Percentiles rank a stretch among this genome's conserved stretches.
Evolutionary conservation across 2,888 invertebrate species (phyloP).

Genomic region (Apoda limacodes): DNA sequence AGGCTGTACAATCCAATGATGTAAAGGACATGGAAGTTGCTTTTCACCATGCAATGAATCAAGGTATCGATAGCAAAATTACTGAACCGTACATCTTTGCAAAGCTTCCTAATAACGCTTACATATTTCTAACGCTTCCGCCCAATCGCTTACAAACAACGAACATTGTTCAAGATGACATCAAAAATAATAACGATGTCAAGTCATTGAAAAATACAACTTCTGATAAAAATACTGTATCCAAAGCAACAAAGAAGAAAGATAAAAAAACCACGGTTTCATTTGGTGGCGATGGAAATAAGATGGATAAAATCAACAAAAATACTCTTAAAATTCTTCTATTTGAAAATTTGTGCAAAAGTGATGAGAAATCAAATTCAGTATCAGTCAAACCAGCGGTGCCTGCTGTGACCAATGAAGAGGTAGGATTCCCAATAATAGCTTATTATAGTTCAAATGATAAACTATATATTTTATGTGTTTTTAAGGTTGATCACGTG

Average conservation of each 20-base stretch:
- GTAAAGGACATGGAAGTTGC: no score
- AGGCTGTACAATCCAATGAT: no score
- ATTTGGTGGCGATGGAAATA: no score
- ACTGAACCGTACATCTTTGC: slow-evolving; percentile 27
- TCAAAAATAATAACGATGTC: slow-evolving; percentile 23
- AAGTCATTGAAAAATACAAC: slow-evolving; percentile 22
- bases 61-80: no score
- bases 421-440: no score
- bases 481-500: slow-evolving; percentile 9
- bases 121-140: slow-evolving; percentile 45
- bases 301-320: no score
- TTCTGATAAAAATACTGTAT: slow-evolving; percentile 18
- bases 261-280: not conserved
- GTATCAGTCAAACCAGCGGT: slow-evolving; percentile 24
- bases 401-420: slow-evolving; percentile 28
- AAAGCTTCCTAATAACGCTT: slow-evolving; percentile 42
- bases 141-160: no score
- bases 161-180: no score
- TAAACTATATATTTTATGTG: slow-evolving; percentile 5
- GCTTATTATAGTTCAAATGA: slow-evolving; percentile 18
- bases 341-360: slow-evolving; percentile 39
- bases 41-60: no score
- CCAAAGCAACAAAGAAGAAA: slow-evolving; percentile 2
- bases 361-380: slow-evolving; percentile 27
- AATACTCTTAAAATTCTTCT: slow-evolving; percentile 42